Evolutionary conservation across 30 jellyfish, hydroid and myxozoan species (phyloP).

Genomic region (Aurelia aurita complex sp. Pacific): DNA sequence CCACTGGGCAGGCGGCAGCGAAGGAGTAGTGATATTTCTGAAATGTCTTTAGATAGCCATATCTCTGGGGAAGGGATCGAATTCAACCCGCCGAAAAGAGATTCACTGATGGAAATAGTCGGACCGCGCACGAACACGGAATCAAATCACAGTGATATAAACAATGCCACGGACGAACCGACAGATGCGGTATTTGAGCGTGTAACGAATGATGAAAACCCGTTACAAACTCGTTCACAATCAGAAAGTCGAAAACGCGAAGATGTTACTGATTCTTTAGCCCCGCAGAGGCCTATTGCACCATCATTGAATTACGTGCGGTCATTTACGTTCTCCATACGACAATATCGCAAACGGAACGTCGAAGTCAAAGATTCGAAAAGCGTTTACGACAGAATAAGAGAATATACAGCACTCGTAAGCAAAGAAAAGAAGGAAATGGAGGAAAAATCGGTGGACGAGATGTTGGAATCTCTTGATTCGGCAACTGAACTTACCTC

Average conservation of each 20-base stretch:
- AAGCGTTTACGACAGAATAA: constrained; percentile 72
- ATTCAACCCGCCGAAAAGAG: constrained; percentile 8
- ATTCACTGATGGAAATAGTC: background rate
- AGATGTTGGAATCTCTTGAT: constrained; percentile 75
- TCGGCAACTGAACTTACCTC: constrained; percentile 51
- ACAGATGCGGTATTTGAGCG: background rate
- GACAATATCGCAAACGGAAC: constrained; percentile 61
- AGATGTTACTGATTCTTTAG: background rate
- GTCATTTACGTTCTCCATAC: constrained; percentile 52
- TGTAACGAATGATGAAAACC: background rate
- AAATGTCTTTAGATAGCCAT: constrained; percentile 30
- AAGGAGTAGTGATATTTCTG: constrained; percentile 15
- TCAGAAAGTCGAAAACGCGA: constrained; percentile 2
- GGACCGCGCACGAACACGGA: background rate
- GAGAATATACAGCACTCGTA: constrained; percentile 75
- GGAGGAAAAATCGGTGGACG: constrained; percentile 55
- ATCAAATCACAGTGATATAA: background rate
- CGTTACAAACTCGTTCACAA: background rate
- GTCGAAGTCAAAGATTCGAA: constrained; percentile 62
- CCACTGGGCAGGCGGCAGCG: constrained; percentile 4
- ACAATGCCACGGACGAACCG: background rate
- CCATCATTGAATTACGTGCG: constrained; percentile 72
- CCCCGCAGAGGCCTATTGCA: constrained; percentile 57
- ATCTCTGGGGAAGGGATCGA: constrained; percentile 30
- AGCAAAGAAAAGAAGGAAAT: constrained; percentile 54